These are phyloP conservation scores for Sinella curviseta DNA, from an alignment of 1,140 invertebrate species.

Conservation along the genomic window DNA sequence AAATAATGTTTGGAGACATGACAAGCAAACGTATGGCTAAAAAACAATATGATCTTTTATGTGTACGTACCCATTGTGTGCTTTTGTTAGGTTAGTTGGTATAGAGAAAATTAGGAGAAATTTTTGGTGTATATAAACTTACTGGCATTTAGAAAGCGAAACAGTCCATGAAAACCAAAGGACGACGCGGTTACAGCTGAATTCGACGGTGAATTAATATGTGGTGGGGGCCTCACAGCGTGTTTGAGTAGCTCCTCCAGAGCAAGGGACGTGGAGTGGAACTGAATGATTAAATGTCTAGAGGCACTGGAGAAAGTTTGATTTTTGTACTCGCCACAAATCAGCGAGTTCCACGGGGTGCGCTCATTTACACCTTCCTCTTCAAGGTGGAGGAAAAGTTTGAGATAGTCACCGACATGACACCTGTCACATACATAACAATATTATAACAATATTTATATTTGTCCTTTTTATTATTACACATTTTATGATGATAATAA, in stretches of 20 bases:
- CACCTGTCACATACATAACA: slow-evolving; percentile 64
- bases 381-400: slow-evolving; percentile 73
- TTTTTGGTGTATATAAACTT: slow-evolving; percentile 16
- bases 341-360: slow-evolving; percentile 69
- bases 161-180: slow-evolving; percentile 42
- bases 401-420: slow-evolving; percentile 71
- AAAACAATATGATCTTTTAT: too few species aligned
- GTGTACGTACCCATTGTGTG: too few species aligned
- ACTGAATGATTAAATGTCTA: slow-evolving; percentile 60
- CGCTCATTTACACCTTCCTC: slow-evolving; percentile 71
- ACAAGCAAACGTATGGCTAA: too few species aligned
- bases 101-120: neutral
- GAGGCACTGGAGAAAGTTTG: slow-evolving; percentile 27
- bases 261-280: slow-evolving; percentile 62
- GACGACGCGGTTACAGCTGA: neutral
- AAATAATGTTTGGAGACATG: too few species aligned
- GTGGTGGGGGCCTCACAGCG: neutral
- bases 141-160: slow-evolving; percentile 48
- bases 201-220: neutral
- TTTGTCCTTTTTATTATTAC: neutral
- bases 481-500: neutral
- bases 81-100: too few species aligned
- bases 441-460: neutral
- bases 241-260: slow-evolving; percentile 2
- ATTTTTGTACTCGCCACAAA: slow-evolving; percentile 62